Conservation (phyloP, 2,113 vertebrate genomes). For the Nesoenas mayeri region DNA sequence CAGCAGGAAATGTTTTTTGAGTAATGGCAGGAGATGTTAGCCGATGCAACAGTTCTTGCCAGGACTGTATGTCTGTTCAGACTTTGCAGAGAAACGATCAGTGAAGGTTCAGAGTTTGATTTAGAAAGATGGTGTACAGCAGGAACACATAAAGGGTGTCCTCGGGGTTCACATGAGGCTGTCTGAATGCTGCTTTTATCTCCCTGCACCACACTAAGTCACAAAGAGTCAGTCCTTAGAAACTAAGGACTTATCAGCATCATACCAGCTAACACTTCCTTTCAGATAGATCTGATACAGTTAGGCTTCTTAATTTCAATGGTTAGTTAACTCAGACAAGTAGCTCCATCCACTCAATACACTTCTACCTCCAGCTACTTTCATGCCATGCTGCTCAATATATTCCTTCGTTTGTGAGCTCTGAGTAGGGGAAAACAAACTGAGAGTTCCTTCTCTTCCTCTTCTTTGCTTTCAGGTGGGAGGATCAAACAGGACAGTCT, state of each 20-base stretch:
- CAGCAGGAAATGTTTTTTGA: background rate
- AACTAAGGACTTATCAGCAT: background rate
- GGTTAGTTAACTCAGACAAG: background rate
- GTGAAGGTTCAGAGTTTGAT: background rate
- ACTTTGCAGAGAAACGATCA: background rate
- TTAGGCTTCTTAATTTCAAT: background rate
- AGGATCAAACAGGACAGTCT: background rate
- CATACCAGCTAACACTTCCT: background rate
- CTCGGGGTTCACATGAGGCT: background rate
- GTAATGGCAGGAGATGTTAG: background rate
- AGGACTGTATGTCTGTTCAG: background rate
- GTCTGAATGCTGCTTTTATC: background rate
- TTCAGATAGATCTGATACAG: background rate
- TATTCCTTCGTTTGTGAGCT: background rate
- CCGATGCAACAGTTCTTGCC: background rate
- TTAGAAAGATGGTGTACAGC: background rate
- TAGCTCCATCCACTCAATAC: background rate
- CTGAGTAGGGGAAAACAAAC: background rate
- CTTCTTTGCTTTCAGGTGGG: background rate
- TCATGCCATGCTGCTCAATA: accelerated
- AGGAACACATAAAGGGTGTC: background rate
- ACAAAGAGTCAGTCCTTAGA: background rate
- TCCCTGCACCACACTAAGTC: background rate
- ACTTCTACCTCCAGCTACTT: background rate
- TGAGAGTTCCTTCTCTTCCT: background rate